phyloP scores from a whole-genome alignment of 2,113 vertebrate genomes.

The Cathartes aura region DNA sequence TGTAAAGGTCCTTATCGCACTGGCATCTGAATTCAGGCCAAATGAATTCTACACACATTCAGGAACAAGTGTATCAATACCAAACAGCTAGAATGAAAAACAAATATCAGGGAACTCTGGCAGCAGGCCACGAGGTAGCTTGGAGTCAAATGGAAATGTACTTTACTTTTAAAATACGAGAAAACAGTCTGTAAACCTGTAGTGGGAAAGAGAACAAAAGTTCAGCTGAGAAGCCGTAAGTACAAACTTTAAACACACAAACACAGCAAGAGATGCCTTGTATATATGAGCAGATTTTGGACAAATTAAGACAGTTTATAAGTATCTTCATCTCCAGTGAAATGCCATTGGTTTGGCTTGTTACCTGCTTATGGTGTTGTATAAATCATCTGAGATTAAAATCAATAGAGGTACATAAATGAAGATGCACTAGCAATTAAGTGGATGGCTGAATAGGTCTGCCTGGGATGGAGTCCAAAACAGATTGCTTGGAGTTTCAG shows the following conservation, averaged over 20 bases:
- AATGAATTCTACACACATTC: background rate
- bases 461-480: conserved; percentile 43
- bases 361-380: background rate
- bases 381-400: conserved; percentile 58
- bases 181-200: background rate
- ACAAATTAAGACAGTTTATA: conserved; percentile 15
- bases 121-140: background rate
- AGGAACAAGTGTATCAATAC: background rate
- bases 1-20: background rate
- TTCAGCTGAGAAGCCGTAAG: background rate
- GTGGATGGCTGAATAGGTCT: conserved; percentile 8
- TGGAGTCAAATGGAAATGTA: background rate
- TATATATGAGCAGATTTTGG: background rate
- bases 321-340: background rate
- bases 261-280: background rate
- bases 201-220: background rate
- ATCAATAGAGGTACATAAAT: conserved; percentile 58
- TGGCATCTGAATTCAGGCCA: background rate
- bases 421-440: conserved; percentile 61
- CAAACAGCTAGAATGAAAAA: background rate
- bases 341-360: conserved; percentile 27
- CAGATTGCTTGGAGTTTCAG: background rate
- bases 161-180: background rate
- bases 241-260: background rate
- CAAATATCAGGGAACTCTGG: background rate